Base-by-base conservation (phyloP, 2,113 vertebrate genomes). In the Lucifuga dentata region DNA sequence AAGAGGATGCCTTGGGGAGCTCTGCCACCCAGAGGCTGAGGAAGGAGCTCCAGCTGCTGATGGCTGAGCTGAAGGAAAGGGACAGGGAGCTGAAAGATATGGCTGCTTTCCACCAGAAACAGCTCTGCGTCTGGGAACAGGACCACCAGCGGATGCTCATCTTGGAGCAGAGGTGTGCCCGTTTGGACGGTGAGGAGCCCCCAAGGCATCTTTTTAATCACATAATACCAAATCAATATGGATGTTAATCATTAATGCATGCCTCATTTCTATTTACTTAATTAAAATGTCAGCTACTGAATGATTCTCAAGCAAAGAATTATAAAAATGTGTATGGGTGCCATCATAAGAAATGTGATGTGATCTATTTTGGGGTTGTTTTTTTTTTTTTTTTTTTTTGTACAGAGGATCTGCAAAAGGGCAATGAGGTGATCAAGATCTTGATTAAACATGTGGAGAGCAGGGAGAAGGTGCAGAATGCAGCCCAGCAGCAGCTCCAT, bases 401-500 rank as follows among this genome's bases (percentile, higher is more conserved):
- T 29, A 23, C 49, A 93, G 91, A 90, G 10, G 89, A 91, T 78
- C 21, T 92, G 51, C 81, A 82, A 70, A 92, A 86, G 49, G 79
- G 87, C n/a, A 87, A 86, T 1, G 73, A 88, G 26, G 78, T 91
- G 70, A 90, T 92, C 65, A 33, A 78, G 48, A 80, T 77, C 29
- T 55, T 91, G 21, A 86, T 81, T 11, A 88, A 83, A 35, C 84
- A 63, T 1, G 57, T 77, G 29, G 90, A 92, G 48, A 73, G 44
- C 29, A 73, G 77, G 39, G 89, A 78, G 29, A 43, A 40, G 72
- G 80, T 89, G 60, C 88, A 92, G 9, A 51, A 62, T 11, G 24
- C 4, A 7, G 69, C 83, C 16, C 78, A 61, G 23, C 74, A 76
- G 41, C 73, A 74, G 56, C 78, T 90, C 15, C 56, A 62, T 10